Conservation (phyloP, 2,888 invertebrate species). For the Drepana falcataria region DNA sequence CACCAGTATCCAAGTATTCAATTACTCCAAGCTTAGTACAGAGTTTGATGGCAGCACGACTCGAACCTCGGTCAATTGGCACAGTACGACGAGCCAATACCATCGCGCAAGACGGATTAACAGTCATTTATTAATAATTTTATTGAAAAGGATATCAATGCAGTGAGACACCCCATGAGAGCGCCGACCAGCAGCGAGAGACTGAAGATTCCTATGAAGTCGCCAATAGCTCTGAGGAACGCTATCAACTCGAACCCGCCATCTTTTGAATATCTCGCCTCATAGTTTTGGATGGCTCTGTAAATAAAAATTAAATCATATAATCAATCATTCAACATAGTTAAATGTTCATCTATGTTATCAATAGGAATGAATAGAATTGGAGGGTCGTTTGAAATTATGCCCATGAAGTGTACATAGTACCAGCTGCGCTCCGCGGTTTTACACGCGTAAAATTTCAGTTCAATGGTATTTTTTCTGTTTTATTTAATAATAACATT, state of each 20-base stretch:
- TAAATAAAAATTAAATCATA: conserved; percentile 12
- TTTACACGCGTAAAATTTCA: too few relatives aligned
- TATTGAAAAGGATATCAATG: conserved; percentile 90
- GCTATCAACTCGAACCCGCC: conserved; percentile 93
- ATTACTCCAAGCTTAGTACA: too few relatives aligned
- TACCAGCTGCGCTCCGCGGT: too few relatives aligned
- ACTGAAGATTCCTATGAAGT: conserved; percentile 95
- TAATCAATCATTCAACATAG: neutral
- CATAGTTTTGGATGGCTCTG: conserved; percentile 93
- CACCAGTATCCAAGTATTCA: too few relatives aligned
- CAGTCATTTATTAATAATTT: neutral
- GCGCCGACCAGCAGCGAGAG: conserved; percentile 95
- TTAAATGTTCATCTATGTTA: neutral
- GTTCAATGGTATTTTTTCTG: too few relatives aligned
- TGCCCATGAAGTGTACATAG: too few relatives aligned
- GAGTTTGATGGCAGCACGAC: too few relatives aligned
- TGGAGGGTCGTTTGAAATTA: too few relatives aligned
- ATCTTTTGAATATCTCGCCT: conserved; percentile 88
- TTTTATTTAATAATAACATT: too few relatives aligned
- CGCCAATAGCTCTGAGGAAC: conserved; percentile 91
- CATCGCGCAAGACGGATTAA: neutral
- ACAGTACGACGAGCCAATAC: too few relatives aligned
- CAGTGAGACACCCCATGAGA: conserved; percentile 94
- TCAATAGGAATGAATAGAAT: too few relatives aligned
- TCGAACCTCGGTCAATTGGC: too few relatives aligned